Conservation (phyloP, 1,140 invertebrate species). For the Drosophila nasuta region DNA sequence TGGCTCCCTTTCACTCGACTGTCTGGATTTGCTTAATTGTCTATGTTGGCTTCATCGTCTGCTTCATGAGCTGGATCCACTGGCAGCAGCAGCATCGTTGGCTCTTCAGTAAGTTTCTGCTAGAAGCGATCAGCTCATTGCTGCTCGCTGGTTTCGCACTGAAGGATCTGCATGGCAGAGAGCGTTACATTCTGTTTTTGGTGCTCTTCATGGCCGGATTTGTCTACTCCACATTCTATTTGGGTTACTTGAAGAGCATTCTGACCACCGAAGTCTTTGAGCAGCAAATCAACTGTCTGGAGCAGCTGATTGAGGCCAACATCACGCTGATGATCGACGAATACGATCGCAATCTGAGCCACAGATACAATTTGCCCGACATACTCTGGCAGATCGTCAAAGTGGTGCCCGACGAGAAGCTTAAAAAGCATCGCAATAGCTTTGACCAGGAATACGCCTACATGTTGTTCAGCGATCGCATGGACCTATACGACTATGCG, state of each 20-base stretch:
- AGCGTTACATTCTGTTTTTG: conserved; percentile 55
- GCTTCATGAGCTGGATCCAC: conserved; percentile 55
- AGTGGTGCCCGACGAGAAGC: conserved; percentile 38
- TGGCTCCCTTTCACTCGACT: conserved; percentile 48
- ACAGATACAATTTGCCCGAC: conserved; percentile 51
- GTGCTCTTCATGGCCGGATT: conserved; percentile 61
- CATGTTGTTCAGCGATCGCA: conserved; percentile 67
- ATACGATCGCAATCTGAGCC: conserved; percentile 40
- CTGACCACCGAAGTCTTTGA: conserved; percentile 70
- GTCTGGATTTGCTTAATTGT: conserved; percentile 56
- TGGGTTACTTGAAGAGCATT: conserved; percentile 63
- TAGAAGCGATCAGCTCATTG: conserved; percentile 62
- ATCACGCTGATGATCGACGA: conserved; percentile 58
- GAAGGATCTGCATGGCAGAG: conserved; percentile 37
- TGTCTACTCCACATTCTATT: conserved; percentile 62
- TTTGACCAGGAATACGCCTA: conserved; percentile 64
- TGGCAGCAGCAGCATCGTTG: conserved; percentile 45
- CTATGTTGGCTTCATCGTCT: conserved; percentile 52
- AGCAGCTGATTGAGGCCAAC: conserved; percentile 52
- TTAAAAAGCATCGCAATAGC: conserved; percentile 44
- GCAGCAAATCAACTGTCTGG: conserved; percentile 55
- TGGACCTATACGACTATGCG: conserved; percentile 55
- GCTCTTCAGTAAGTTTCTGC: conserved; percentile 61
- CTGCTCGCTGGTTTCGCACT: conserved; percentile 47
- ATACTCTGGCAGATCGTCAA: conserved; percentile 43